Conservation (phyloP, 2,797 vertebrate species). For the Vultur gryphus region DNA sequence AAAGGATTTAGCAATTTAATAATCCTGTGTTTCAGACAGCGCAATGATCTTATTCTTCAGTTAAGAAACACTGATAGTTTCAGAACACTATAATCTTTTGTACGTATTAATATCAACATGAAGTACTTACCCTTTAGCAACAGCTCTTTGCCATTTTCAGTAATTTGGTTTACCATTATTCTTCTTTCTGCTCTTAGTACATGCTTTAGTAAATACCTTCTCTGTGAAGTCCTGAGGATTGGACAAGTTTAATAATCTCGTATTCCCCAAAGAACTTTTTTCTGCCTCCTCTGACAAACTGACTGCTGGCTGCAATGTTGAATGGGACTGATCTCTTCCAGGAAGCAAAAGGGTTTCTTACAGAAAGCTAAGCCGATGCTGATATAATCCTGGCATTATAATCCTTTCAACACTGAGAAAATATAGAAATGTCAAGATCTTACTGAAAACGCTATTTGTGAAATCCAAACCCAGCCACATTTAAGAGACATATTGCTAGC, state of each 20-base stretch:
- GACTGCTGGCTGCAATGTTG: neutral
- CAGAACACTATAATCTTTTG: neutral
- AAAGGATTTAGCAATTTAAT: neutral
- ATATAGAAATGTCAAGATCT: neutral
- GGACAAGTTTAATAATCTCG: neutral
- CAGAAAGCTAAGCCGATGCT: neutral
- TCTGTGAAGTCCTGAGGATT: conserved; percentile 64
- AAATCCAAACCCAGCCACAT: neutral
- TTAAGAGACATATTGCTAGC: neutral
- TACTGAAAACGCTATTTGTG: neutral
- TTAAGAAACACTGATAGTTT: neutral
- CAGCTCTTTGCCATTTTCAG: conserved; percentile 67
- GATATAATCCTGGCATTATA: neutral
- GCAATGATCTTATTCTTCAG: neutral
- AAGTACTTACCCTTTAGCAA: conserved; percentile 78
- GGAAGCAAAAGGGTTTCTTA: neutral
- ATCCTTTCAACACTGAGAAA: neutral
- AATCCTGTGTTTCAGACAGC: neutral
- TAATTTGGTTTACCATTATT: conserved; percentile 76
- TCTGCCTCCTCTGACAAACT: neutral
- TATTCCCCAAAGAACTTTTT: neutral
- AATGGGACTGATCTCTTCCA: neutral
- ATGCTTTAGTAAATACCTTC: conserved; percentile 60
- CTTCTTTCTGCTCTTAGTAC: conserved; percentile 40
- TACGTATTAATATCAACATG: neutral